Evolutionary conservation across 2,888 invertebrate species (phyloP).

Genomic region (Anaspis maculata): DNA sequence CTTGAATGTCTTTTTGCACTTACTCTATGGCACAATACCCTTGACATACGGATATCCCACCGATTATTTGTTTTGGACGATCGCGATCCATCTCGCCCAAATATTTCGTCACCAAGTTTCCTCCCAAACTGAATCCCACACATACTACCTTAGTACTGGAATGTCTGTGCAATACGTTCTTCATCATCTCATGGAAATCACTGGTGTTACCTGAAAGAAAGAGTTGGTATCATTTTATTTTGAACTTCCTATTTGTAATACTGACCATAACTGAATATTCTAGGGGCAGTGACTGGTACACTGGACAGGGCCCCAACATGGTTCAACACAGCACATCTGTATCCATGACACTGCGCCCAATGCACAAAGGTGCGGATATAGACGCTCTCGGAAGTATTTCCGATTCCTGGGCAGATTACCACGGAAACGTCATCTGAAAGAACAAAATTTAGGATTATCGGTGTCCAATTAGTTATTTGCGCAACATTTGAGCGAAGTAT

Average conservation of each 20-base stretch:
- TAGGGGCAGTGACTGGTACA: constrained; percentile 75
- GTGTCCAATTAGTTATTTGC: too few species aligned
- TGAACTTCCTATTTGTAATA: too few species aligned
- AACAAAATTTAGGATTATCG: too few species aligned
- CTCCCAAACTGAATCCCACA: constrained; percentile 90
- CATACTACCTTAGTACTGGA: constrained; percentile 70
- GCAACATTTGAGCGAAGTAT: too few species aligned
- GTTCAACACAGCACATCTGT: constrained; percentile 86
- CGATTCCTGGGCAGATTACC: constrained; percentile 86
- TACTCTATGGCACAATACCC: constrained; percentile 89
- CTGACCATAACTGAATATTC: constrained; percentile 90
- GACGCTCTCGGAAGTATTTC: constrained; percentile 89
- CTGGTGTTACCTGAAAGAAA: constrained; percentile 69
- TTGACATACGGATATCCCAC: constrained; percentile 88
- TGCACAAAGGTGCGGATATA: constrained; percentile 91
- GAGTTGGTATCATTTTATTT: too few species aligned
- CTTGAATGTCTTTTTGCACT: constrained; percentile 39
- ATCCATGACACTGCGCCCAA: constrained; percentile 85
- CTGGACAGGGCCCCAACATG: constrained; percentile 84
- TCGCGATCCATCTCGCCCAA: constrained; percentile 66
- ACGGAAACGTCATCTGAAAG: constrained; percentile 75
- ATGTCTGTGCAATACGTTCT: constrained; percentile 62
- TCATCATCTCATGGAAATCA: constrained; percentile 79
- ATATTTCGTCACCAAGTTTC: constrained; percentile 88
- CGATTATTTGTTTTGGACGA: constrained; percentile 60